These are phyloP conservation scores for Drosophila demipolita DNA, from an alignment of 2,888 invertebrate genomes.

Conservation along the genomic window DNA sequence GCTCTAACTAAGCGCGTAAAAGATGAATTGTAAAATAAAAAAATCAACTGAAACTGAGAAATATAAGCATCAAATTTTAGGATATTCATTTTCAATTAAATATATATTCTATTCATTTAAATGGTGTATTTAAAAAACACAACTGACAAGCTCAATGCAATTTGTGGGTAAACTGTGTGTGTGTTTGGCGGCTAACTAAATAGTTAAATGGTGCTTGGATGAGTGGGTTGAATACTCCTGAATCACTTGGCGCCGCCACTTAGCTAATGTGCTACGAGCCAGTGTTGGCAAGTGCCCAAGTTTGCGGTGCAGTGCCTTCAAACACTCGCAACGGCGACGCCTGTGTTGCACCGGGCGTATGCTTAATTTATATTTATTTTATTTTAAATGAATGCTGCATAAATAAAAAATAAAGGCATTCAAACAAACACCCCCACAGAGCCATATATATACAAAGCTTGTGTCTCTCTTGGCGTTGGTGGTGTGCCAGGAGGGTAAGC, in stretches of 20 bases:
- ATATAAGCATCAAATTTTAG: neutral
- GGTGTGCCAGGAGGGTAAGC: constrained; percentile 32
- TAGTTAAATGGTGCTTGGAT: constrained; percentile 20
- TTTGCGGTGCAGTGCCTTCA: constrained; percentile 21
- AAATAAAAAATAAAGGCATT: constrained; percentile 58
- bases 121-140: neutral
- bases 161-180: neutral
- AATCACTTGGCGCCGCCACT: constrained; percentile 24
- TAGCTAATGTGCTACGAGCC: constrained; percentile 35
- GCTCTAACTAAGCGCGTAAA: constrained; percentile 17
- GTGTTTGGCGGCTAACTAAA: neutral
- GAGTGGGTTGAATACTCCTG: constrained; percentile 4
- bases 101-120: neutral
- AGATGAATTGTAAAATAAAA: neutral
- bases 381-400: constrained; percentile 77
- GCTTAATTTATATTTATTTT: constrained; percentile 79
- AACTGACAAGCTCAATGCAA: neutral
- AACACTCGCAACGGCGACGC: constrained; percentile 29
- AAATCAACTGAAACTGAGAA: neutral
- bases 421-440: constrained; percentile 9
- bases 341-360: constrained; percentile 67
- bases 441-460: constrained; percentile 9
- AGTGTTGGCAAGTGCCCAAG: constrained; percentile 17
- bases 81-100: neutral
- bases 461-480: constrained; percentile 2